These are phyloP conservation scores for Mylabris sibirica DNA, from an alignment of 2,888 invertebrate species.

Conservation along the genomic window DNA sequence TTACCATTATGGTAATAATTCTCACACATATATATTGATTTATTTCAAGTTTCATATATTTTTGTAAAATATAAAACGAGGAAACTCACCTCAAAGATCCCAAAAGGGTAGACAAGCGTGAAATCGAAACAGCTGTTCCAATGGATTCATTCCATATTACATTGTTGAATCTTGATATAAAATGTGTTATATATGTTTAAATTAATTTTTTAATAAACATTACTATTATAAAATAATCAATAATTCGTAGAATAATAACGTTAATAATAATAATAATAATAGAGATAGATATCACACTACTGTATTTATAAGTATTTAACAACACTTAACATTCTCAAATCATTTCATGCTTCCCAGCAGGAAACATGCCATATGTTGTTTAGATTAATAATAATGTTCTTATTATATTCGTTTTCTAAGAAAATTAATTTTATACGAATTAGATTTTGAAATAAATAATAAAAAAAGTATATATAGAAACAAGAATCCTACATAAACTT, in stretches of 20 bases:
- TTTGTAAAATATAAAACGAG: neutral
- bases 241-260: neutral
- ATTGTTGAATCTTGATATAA: slow-evolving; percentile 2
- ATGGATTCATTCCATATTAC: slow-evolving; percentile 27
- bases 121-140: slow-evolving; percentile 36
- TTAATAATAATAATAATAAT: neutral
- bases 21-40: neutral
- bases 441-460: neutral
- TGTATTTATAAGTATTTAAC: slow-evolving; percentile 10
- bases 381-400: slow-evolving; percentile 14
- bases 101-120: slow-evolving; percentile 35
- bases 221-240: neutral
- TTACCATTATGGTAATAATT: neutral
- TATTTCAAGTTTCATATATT: neutral
- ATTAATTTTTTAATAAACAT: neutral
- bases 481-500: neutral
- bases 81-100: slow-evolving; percentile 1
- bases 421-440: slow-evolving; percentile 3
- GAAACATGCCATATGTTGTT: slow-evolving; percentile 13
- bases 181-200: neutral
- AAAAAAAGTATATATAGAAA: neutral
- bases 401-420: slow-evolving; percentile 6
- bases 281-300: neutral
- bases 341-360: slow-evolving; percentile 13
- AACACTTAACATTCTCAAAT: slow-evolving; percentile 12